These are phyloP conservation scores for Dolomedes plantarius DNA, from an alignment of 2,888 invertebrate genomes.

Conservation along the genomic window DNA sequence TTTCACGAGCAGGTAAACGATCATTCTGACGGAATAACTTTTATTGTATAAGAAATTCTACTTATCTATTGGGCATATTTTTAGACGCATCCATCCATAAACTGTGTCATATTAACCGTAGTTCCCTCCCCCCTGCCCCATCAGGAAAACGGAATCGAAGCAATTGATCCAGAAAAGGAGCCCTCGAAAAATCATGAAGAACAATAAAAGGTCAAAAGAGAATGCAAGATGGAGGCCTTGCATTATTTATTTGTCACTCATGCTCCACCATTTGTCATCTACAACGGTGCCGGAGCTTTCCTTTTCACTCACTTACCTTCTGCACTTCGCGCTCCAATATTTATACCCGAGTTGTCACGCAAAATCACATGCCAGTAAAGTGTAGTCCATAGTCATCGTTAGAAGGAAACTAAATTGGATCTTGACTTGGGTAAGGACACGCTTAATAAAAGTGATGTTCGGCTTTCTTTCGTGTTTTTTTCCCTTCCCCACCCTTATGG, in stretches of 20 bases:
- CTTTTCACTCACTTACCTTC: not conserved
- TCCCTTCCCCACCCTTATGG: too few relatives aligned
- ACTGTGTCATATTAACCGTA: too few relatives aligned
- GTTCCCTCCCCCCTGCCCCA: not conserved
- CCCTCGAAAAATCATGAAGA: constrained; percentile 12
- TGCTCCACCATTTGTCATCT: constrained; percentile 54
- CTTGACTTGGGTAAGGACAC: constrained; percentile 27
- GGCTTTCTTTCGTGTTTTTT: constrained; percentile 16
- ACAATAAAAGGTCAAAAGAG: constrained; percentile 5
- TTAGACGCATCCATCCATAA: too few relatives aligned
- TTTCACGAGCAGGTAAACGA: too few relatives aligned
- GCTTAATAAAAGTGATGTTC: constrained; percentile 50
- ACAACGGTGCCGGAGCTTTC: not conserved
- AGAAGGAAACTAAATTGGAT: constrained; percentile 52
- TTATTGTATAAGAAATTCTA: too few relatives aligned
- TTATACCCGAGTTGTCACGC: constrained; percentile 56
- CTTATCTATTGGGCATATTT: too few relatives aligned
- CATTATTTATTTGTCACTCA: constrained; percentile 66
- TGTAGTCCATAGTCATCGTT: constrained; percentile 7
- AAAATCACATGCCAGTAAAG: constrained; percentile 36
- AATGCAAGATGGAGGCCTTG: constrained; percentile 25
- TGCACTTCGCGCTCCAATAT: constrained; percentile 14
- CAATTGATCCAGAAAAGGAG: not conserved
- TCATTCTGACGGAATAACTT: too few relatives aligned
- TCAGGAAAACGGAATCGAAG: not conserved